Evolutionary conservation across 1,140 invertebrate genomes (phyloP).

Genomic region (Neodiprion pinetum): DNA sequence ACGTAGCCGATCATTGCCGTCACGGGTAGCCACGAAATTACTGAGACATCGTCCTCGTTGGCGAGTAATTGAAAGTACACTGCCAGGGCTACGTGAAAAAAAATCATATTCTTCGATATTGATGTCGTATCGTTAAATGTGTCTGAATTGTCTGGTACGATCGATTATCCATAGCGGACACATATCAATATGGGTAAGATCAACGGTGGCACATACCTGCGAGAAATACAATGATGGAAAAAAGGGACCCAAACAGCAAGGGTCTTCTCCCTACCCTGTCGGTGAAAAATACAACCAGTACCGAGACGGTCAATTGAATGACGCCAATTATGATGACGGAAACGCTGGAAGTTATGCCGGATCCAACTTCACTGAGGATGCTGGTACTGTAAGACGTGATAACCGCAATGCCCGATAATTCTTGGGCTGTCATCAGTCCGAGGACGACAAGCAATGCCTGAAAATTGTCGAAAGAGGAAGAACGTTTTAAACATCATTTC

Average conservation of each 20-base stretch:
- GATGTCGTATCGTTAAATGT: too few relatives aligned
- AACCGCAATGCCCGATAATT: conserved; percentile 75
- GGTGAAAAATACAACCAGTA: conserved; percentile 67
- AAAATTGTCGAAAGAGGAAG: too few relatives aligned
- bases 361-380: conserved; percentile 70
- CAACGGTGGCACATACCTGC: background rate
- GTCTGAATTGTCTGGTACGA: background rate
- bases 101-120: background rate
- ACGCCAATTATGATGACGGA: conserved; percentile 71
- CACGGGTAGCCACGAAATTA: conserved; percentile 67
- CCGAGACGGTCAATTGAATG: conserved; percentile 68
- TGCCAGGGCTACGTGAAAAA: conserved; percentile 56
- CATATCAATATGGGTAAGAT: background rate
- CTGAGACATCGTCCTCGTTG: conserved; percentile 50
- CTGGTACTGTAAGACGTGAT: conserved; percentile 74
- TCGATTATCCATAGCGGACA: conserved; percentile 31
- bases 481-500: too few relatives aligned
- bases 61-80: conserved; percentile 67
- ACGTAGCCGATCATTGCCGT: conserved; percentile 69
- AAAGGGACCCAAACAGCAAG: conserved; percentile 68
- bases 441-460: conserved; percentile 67
- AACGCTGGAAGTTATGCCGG: conserved; percentile 56
- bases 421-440: conserved; percentile 72
- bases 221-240: conserved; percentile 58
- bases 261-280: conserved; percentile 73